Evolutionary conservation across 2,797 vertebrate species (phyloP), one percentile per base, ranked within the genome.

Genomic region (Smutsia temminckii): DNA sequence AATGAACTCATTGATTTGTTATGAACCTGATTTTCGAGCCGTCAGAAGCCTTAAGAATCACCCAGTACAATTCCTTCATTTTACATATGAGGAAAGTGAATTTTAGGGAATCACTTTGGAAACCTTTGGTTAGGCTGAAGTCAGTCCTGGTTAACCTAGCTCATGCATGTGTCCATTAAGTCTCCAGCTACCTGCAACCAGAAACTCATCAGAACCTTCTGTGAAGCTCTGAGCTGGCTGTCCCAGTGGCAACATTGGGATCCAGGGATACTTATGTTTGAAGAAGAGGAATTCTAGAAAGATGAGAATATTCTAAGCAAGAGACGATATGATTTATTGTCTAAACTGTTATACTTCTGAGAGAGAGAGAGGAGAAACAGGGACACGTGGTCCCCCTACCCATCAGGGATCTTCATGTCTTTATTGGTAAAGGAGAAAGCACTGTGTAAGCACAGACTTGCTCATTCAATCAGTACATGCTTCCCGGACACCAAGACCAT

Each of bases 201-300:
- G 32, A 49, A 32, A 29, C 77, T 69, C 57, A 27, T 61, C n/a
- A 29, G 61, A 93, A 34, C 25, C 12, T 87, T 53, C 37, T 10
- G 2, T 23, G 37, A 71, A 78, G 40, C 9, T 71, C 11, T 66
- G 78, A 91, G n/a, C 25, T 74, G 4, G 74, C 2, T 29, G 49
- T 32, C 25, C 9, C 29, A 55, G 46, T 11, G 8, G 46, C 11
- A 53, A 55, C n/a, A 51, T 75, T 66, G 78, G 77, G 37, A 51
- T 23, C 14, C 3, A 91, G 64, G 57, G 86, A 49, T 69, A 75
- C 51, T 37, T 90, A 49, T 51, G 37, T 51, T 51, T 92, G 51
- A 85, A 79, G 27, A 91, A 81, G 46, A 84, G 61, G 34, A 18
- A 63, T 59, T 96, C 61, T 89, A 64, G 21, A 94, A 93, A 85